Base-by-base conservation (phyloP, 2,888 invertebrate species). In the Palloptera scutellata region DNA sequence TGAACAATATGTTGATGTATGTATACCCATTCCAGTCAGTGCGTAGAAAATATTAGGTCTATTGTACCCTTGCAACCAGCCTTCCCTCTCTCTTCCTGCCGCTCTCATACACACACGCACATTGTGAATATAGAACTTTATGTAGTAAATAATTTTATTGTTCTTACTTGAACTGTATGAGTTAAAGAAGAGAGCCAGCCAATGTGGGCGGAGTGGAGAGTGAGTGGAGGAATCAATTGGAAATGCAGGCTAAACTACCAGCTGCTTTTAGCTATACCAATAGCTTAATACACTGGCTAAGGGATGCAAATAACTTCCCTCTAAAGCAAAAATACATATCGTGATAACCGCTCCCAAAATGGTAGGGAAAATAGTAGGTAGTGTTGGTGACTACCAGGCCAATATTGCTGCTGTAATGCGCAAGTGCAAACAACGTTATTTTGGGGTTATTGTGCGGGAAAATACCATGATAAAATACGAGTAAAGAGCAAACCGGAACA, bases 321-420 rank as follows among this genome's bases (percentile, higher is more conserved):
- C 30, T 4, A 30, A 30, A 30, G 6, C 30, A 30, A 30, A 30
- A 30, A 6, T 30, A 5, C 42, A 15, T 41, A n/a, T 13, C 48
- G 15, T 20, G 12, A 65, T 53, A 63, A 66, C 69, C 69, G 69
- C 69, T 69, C 66, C 69, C 69, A 65, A 64, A 66, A 61, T 52
- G 60, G 48, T 55, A 51, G 30, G 30, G 30, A 30, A 30, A 30
- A 6, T 30, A 6, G 30, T 30, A 30, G 30, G 30, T 30, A 30
- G 30, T 30, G 30, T 30, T 30, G 30, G 30, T 30, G 30, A 30
- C 30, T 30, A 62, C 67, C 67, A 62, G 67, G 67, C 58, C 67
- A 63, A 67, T 58, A 43, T 12, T 45, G 30, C 13, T n/a, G 48
- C 13, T 62, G 8, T 30, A 30, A 30, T 43, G 63, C 67, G 67